These are phyloP conservation scores for Dromiciops gliroides DNA, from an alignment of 2,113 vertebrate genomes.

Conservation along the genomic window DNA sequence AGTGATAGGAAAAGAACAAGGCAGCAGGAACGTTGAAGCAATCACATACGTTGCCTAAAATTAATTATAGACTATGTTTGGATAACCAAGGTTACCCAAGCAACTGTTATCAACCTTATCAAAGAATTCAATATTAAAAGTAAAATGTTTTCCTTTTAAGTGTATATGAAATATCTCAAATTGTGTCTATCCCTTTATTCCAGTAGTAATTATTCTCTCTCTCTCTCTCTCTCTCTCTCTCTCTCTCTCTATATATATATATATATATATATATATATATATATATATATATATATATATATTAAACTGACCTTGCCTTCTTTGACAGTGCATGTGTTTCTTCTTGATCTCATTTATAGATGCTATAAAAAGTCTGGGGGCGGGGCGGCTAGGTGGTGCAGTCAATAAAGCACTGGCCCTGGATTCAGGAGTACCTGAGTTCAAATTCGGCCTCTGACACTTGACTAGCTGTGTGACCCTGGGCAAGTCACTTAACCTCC, in stretches of 20 bases:
- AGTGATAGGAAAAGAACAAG: slow-evolving; percentile 42
- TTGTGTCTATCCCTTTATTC: not conserved
- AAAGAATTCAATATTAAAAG: not conserved
- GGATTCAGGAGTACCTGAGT: too few species aligned
- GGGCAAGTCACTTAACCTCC: too few species aligned
- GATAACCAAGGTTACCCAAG: slow-evolving; percentile 11
- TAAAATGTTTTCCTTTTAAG: slow-evolving; percentile 6
- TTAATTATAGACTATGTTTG: slow-evolving; percentile 34
- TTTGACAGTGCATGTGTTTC: not conserved
- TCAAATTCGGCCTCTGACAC: too few species aligned
- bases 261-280: too few species aligned
- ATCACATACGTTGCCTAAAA: slow-evolving; percentile 20
- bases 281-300: too few species aligned
- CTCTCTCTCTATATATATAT: too few species aligned
- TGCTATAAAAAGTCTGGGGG: not conserved
- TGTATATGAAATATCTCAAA: not conserved
- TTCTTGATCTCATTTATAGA: not conserved
- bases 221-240: too few species aligned
- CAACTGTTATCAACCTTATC: not conserved
- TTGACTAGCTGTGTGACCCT: too few species aligned
- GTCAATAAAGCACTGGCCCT: too few species aligned
- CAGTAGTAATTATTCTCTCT: not conserved
- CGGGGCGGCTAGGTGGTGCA: too few species aligned
- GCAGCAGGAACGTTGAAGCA: slow-evolving; percentile 24
- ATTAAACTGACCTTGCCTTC: not conserved